A percentile compares a stretch with the other conserved stretches of the same genome.
phyloP scores from a whole-genome alignment of 2,797 vertebrate species.

The Sphenodon punctatus region DNA sequence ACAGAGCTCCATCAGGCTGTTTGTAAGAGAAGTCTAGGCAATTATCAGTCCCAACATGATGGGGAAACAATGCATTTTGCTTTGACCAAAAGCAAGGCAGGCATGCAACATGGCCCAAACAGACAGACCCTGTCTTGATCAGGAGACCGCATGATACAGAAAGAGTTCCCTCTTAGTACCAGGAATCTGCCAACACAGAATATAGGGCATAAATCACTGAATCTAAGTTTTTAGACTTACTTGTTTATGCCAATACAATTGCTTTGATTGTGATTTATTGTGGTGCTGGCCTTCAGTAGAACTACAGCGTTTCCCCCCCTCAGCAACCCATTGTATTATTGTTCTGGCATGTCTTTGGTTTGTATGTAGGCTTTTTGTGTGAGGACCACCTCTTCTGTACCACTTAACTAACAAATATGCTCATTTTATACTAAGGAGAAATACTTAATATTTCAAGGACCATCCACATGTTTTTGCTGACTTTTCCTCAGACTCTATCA shows the following conservation, averaged over 20 bases:
- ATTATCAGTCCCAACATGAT: not conserved
- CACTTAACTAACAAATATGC: rapidly evolving
- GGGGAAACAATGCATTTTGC: not conserved
- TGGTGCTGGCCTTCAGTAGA: not conserved
- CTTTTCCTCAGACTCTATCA: too few relatives aligned
- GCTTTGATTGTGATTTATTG: constrained; percentile 46
- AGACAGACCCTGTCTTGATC: not conserved
- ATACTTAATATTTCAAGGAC: not conserved
- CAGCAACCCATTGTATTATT: constrained; percentile 36
- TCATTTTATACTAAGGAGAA: not conserved
- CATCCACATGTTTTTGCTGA: too few relatives aligned
- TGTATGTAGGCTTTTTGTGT: not conserved
- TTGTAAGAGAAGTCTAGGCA: not conserved
- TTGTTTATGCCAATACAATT: not conserved
- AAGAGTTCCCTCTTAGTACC: not conserved
- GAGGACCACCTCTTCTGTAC: not conserved
- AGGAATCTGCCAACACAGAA: not conserved
- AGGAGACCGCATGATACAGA: not conserved
- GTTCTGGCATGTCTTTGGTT: rapidly evolving
- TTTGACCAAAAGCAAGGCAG: not conserved
- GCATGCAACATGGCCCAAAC: not conserved
- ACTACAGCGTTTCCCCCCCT: not conserved
- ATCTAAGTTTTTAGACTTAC: constrained; percentile 37
- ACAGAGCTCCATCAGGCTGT: not conserved
- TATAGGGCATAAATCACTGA: constrained; percentile 32